Base-by-base conservation (phyloP, 35 echinoderm and acorn worm genomes). In the Stichopus chloronotus region DNA sequence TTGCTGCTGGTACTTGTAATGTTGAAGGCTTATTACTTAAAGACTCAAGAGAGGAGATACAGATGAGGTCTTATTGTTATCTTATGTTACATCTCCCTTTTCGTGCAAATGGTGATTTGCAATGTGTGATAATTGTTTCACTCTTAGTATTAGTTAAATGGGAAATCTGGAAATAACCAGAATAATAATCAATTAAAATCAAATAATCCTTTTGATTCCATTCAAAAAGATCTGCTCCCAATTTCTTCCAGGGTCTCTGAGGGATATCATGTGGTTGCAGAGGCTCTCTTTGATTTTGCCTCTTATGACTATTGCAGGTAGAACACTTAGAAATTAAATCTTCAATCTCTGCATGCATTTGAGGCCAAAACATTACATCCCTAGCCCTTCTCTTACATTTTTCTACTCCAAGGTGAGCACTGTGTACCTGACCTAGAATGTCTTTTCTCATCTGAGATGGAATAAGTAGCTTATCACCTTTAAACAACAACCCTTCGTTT, bases 321-420 rank as follows among this genome's bases (percentile, higher is more conserved):
- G 30, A 5, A 24, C 79, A 82, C 4, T 82, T 82, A 4, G 79
- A 82, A 30, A 82, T 52, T 53, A 82, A 53, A 53, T 82, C 79
- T 82, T 82, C 79, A 53, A 82, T 52, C 53, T 82, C 79, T 13
- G 79, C 52, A 53, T 53, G 53, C 79, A 82, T 82, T 82, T 82
- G 5, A 54, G 79, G 79, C 79, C 79, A 82, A 53, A 82, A 4
- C 10, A 81, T 53, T 12, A 81, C 30, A 30, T 84, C 53, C 12
- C 81, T 84, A 19, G 81, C 53, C 6, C 81, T 84, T 57, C 81
- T 2, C 19, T 53, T 84, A 55, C 53, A 55, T 55, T 56, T 56
- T 56, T 84, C 81, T 4, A 84, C 16, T 5, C 81, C 81, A 57
- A 84, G 8, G 81, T 84, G 81, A 16, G 81, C 10, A 84, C 11